Evolutionary conservation across 2,888 invertebrate species (phyloP).

Genomic region (Sminthurinus aureus): DNA sequence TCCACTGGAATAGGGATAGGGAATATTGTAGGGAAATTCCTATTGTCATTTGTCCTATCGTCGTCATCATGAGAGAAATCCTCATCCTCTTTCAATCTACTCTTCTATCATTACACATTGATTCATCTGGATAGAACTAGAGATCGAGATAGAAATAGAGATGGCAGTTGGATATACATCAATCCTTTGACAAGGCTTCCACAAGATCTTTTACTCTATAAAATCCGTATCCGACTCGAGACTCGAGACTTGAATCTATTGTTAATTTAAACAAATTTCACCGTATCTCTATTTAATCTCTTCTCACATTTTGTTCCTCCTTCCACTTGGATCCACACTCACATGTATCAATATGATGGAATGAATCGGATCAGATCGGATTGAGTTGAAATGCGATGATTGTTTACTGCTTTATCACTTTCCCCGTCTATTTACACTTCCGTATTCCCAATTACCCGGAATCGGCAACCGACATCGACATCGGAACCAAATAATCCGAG

Average conservation of each 20-base stretch:
- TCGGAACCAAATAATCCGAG: too few relatives aligned
- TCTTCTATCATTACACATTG: neutral
- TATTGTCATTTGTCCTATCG: neutral
- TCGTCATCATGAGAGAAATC: neutral
- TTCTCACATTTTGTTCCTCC: neutral
- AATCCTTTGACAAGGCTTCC: neutral
- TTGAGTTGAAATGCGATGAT: too few relatives aligned
- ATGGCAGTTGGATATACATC: too few relatives aligned
- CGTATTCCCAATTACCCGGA: too few relatives aligned
- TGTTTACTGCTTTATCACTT: too few relatives aligned
- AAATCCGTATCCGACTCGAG: too few relatives aligned
- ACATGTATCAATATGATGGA: neutral
- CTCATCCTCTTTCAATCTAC: neutral
- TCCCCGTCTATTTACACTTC: too few relatives aligned
- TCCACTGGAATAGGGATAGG: too few relatives aligned
- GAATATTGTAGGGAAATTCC: neutral
- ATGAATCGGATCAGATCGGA: too few relatives aligned
- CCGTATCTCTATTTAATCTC: neutral
- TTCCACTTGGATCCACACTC: neutral
- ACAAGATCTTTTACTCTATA: neutral
- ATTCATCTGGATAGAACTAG: neutral
- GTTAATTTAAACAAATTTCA: slow-evolving; percentile 1
- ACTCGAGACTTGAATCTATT: neutral
- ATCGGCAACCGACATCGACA: too few relatives aligned
- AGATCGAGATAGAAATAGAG: neutral